phyloP scores from a whole-genome alignment of 2,888 invertebrate species.

The Melinopterus prodromus region DNA sequence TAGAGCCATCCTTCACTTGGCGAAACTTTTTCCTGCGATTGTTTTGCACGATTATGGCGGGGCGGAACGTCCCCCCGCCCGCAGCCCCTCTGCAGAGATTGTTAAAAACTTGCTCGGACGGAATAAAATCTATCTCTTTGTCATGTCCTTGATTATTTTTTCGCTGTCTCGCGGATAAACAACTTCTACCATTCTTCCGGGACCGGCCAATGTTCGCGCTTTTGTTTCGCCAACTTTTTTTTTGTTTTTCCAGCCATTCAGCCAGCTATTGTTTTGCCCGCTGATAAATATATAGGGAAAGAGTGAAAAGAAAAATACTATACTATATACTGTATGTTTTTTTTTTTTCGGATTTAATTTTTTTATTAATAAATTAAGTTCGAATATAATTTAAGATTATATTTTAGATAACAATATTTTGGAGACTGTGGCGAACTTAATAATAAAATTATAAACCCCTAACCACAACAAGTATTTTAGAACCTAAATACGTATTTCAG shows the following conservation, averaged over 20 bases:
- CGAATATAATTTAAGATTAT: too few relatives aligned
- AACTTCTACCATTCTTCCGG: not conserved
- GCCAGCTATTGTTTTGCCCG: too few relatives aligned
- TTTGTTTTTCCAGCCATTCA: not conserved
- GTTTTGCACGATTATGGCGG: not conserved
- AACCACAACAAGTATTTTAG: too few relatives aligned
- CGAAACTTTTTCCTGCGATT: not conserved
- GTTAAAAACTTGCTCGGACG: not conserved
- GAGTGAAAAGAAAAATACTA: too few relatives aligned
- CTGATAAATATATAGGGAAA: too few relatives aligned
- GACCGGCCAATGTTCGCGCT: not conserved
- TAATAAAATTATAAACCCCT: too few relatives aligned
- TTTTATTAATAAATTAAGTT: too few relatives aligned
- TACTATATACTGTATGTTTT: too few relatives aligned
- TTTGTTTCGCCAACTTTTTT: not conserved
- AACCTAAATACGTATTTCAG: too few relatives aligned
- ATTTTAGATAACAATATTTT: too few relatives aligned
- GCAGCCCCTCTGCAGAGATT: not conserved
- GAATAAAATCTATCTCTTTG: slow-evolving; percentile 4
- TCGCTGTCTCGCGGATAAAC: slow-evolving; percentile 4
- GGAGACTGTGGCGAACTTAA: too few relatives aligned
- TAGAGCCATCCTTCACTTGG: not conserved
- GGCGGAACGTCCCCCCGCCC: not conserved
- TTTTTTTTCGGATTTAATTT: too few relatives aligned
- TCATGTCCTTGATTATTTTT: slow-evolving; percentile 4